Conservation (phyloP, 2,888 invertebrate genomes). For the Pristionchus arcanus region DNA sequence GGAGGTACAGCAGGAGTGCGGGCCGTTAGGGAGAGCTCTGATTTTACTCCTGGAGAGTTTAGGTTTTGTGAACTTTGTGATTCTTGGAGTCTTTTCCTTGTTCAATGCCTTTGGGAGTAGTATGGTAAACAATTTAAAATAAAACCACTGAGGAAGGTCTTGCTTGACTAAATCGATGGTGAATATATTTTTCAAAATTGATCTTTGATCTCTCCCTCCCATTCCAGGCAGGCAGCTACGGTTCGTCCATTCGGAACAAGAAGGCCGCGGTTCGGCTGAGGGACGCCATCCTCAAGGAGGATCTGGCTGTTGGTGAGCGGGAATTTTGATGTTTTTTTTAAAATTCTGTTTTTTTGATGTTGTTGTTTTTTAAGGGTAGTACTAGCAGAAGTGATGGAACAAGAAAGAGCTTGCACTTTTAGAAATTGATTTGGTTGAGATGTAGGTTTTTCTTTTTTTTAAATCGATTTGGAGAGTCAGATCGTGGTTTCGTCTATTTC, state of each 20-base stretch:
- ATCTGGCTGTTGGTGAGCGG: constrained; percentile 87
- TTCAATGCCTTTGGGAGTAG: no score
- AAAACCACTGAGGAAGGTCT: no score
- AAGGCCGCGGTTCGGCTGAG: constrained; percentile 94
- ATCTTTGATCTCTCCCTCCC: constrained; percentile 20
- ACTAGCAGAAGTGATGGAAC: no score
- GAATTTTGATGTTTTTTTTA: constrained; percentile 86
- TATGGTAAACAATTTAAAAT: no score
- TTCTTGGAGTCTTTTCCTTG: no score
- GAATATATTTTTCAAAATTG: not conserved
- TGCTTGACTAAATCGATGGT: no score
- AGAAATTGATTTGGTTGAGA: constrained; percentile 79
- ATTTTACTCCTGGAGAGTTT: not conserved
- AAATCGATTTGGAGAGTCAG: no score
- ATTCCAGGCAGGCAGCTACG: constrained; percentile 94
- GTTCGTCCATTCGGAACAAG: constrained; percentile 93
- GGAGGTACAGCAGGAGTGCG: constrained; percentile 84
- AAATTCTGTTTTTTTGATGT: constrained; percentile 81
- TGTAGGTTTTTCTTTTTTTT: no score
- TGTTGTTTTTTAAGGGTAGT: not conserved
- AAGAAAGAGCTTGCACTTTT: no score
- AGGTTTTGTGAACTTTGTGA: not conserved
- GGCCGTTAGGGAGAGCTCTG: not conserved
- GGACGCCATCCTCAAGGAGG: constrained; percentile 94
- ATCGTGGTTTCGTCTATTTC: no score